A percentile compares a stretch with the other conserved stretches of the same genome.
Conservation (phyloP, 2,888 invertebrate species). For the Ferrisia virgata region DNA sequence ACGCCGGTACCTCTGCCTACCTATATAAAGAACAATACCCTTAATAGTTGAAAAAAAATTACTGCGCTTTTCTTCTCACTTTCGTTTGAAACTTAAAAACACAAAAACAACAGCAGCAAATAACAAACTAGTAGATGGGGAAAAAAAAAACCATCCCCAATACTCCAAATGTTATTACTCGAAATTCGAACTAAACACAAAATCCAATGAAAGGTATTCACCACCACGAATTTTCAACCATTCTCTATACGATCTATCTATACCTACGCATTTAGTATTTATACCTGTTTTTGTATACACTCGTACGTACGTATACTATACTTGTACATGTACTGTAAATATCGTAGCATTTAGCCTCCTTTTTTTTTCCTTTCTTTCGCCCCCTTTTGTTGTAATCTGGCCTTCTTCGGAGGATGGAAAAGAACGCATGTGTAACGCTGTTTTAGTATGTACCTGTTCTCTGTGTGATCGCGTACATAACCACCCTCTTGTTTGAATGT, state of each 20-base stretch:
- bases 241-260: too few relatives aligned
- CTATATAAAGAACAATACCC: neutral
- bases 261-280: neutral
- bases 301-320: too few relatives aligned
- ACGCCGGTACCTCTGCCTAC: too few relatives aligned
- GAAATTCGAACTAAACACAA: neutral
- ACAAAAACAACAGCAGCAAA: too few relatives aligned
- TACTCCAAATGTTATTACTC: neutral
- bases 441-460: neutral
- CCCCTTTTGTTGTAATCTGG: neutral
- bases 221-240: neutral
- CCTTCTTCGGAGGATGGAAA: neutral
- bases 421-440: neutral
- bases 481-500: neutral
- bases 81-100: neutral
- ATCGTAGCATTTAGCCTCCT: too few relatives aligned
- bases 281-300: constrained; percentile 23
- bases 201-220: neutral
- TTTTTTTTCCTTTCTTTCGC: neutral
- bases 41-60: neutral
- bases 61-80: neutral
- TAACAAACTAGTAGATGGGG: too few relatives aligned
- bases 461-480: neutral
- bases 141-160: neutral
- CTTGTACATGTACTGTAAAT: too few relatives aligned